Evolutionary conservation across 2,113 vertebrate genomes (phyloP), one percentile per base, ranked within the genome.

Genomic region (Vulpes vulpes): DNA sequence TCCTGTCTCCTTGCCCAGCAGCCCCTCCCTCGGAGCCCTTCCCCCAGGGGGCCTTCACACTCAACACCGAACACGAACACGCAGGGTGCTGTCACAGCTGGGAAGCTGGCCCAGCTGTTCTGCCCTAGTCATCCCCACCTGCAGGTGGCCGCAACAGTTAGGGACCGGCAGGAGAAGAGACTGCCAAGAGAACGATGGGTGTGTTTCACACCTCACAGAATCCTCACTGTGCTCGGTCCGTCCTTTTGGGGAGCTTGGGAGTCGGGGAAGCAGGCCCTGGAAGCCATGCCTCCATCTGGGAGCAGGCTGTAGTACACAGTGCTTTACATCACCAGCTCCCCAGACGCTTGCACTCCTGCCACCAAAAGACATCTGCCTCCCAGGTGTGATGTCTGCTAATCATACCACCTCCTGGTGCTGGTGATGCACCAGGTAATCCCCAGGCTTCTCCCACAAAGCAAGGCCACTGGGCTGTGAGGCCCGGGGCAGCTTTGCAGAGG

Each of bases 401-500:
- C 20, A 0, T 1, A n/a, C 22, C 53, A 35, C 30, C 5, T 8
- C 32, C 84, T 69, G 0, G 0, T 43, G 67, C 62, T 0, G 17
- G 35, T 15, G 4, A 8, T 32, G 27, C 9, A 0, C 22, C 94
- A 65, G 73, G 69, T 17, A 49, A 62, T 8, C 67, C 62, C 38
- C 32, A 64, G 4, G 20, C 27, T 74, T 22, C 65, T 79, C 64
- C 20, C 69, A 43, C 60, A 20, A 14, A 83, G 60, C 19, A 1
- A 17, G 5, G n/a, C 17, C 20, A 1, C 90, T 17, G 64, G 30
- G 64, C 79, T 81, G 59, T 17, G 11, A 67, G 35, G 20, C 25
- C 80, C 2, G 12, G 49, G n/a, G 32, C 9, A 1, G 64, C 60
- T 51, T 11, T 57, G 22, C 43, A 62, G 82, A 57, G 38, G 19